A percentile compares a stretch with the other conserved stretches of the same genome.
These are phyloP conservation scores for Chunga burmeisteri DNA, from an alignment of 2,113 vertebrate genomes.

Conservation along the genomic window DNA sequence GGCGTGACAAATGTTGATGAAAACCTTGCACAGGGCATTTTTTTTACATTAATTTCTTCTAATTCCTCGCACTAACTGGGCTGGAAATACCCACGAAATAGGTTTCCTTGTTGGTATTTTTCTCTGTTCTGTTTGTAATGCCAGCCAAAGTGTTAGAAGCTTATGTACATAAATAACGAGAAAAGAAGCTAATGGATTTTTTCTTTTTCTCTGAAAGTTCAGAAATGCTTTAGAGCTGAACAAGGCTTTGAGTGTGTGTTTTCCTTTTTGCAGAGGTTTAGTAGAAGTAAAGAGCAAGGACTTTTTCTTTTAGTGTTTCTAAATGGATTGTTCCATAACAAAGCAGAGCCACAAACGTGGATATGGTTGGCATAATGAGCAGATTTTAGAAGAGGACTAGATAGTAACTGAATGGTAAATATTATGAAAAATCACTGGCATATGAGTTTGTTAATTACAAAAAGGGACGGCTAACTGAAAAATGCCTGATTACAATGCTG, in stretches of 20 bases:
- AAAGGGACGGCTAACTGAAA: neutral
- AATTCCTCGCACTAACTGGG: conserved; percentile 13
- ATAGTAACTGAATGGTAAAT: neutral
- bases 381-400: neutral
- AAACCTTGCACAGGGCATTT: neutral
- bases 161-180: neutral
- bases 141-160: neutral
- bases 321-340: neutral
- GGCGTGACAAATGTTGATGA: neutral
- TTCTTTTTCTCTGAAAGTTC: neutral
- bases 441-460: no score
- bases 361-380: neutral
- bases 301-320: neutral
- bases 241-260: neutral
- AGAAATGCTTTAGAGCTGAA: neutral
- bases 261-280: neutral
- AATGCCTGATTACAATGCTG: neutral
- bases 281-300: neutral
- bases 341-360: neutral
- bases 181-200: neutral
- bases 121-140: neutral
- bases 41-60: neutral
- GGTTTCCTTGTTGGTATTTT: neutral
- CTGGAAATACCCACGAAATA: conserved; percentile 11
- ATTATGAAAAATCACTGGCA: no score